Evolutionary conservation across 2,113 vertebrate species (phyloP).

Genomic region (Sarotherodon lohbergeri): DNA sequence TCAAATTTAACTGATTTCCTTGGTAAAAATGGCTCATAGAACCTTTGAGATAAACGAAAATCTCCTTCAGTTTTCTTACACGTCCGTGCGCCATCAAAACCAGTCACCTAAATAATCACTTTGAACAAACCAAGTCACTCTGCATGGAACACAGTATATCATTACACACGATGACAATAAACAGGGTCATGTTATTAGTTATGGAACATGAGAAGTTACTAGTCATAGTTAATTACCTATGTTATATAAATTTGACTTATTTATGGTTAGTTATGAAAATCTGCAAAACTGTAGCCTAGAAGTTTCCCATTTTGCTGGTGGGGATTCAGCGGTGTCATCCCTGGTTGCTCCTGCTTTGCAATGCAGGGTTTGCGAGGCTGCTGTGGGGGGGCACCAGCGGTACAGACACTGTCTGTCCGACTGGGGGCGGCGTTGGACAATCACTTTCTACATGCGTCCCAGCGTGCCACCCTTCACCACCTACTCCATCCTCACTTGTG

Average conservation of each 20-base stretch:
- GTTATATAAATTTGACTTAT: not conserved
- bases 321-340: not conserved
- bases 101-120: not conserved
- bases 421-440: slow-evolving; percentile 79
- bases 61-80: not conserved
- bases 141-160: not conserved
- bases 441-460: slow-evolving; percentile 27
- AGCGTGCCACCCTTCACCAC: not conserved
- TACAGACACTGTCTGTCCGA: slow-evolving; percentile 71
- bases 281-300: not conserved
- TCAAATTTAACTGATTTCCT: not conserved
- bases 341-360: not conserved
- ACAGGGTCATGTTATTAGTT: not conserved
- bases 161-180: not conserved
- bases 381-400: not conserved
- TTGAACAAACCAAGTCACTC: not conserved
- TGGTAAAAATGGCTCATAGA: not conserved
- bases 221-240: not conserved
- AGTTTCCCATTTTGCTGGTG: not conserved
- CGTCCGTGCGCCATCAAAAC: not conserved
- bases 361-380: not conserved
- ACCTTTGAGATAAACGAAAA: not conserved
- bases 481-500: slow-evolving; percentile 49
- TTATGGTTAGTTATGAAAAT: not conserved
- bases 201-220: not conserved